A percentile compares a stretch with the other conserved stretches of the same genome.
These are phyloP conservation scores for Protosalanx chinensis DNA, from an alignment of 2,797 vertebrate species.

Conservation along the genomic window DNA sequence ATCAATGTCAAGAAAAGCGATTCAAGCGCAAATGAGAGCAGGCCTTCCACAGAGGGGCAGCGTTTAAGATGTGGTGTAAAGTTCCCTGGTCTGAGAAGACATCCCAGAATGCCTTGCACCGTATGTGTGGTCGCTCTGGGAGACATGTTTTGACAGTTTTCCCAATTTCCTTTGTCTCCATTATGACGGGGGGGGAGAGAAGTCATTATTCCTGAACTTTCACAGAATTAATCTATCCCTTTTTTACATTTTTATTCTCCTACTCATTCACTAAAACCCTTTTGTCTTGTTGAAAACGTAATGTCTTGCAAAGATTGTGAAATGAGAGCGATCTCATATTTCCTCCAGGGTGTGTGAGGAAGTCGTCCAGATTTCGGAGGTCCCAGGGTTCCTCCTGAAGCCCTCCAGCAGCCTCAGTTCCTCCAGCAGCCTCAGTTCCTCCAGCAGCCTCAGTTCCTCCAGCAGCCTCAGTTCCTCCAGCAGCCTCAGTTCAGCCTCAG, in stretches of 20 bases:
- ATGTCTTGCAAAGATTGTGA: not conserved
- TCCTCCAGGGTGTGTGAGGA: not conserved
- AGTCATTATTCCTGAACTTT: not conserved
- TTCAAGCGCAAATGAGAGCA: conserved; percentile 47
- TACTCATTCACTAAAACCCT: not conserved
- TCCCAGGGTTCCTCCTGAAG: not conserved
- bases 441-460: no score
- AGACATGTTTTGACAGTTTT: conserved; percentile 28
- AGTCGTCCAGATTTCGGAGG: not conserved
- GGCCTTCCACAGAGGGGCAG: conserved; percentile 48
- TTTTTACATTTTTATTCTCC: not conserved
- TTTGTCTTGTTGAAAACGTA: not conserved
- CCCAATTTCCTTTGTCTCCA: not conserved
- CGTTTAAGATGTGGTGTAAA: conserved; percentile 32
- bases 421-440: no score
- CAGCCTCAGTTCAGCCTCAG: no score
- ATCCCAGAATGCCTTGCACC: conserved; percentile 23
- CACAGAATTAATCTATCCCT: not conserved
- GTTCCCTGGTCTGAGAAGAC: conserved; percentile 45
- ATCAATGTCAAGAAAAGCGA: conserved; percentile 74
- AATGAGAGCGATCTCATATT: not conserved
- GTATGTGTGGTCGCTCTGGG: conserved; percentile 27
- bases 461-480: no score
- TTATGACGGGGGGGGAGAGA: not conserved
- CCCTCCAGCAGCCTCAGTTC: no score